Conservation (phyloP, 1,140 invertebrate genomes). For the Tetramorium alpestre region DNA sequence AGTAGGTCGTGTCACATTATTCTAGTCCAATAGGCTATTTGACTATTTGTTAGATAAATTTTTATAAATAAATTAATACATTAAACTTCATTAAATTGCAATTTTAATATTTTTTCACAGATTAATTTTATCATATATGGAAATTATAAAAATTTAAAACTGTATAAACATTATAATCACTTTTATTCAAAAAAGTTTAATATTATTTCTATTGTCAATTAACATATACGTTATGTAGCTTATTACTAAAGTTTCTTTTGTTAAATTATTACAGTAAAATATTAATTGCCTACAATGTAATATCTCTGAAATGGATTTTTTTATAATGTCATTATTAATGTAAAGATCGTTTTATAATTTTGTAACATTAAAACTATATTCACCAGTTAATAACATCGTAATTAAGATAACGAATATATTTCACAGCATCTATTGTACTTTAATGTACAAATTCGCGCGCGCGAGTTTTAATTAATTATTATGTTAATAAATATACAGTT, state of each 20-base stretch:
- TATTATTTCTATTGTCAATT: background rate
- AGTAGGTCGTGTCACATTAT: background rate
- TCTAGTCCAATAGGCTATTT: background rate
- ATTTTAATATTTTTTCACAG: background rate
- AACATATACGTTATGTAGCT: background rate
- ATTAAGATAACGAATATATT: background rate
- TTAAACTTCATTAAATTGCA: background rate
- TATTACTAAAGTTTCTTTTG: background rate
- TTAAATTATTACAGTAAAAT: background rate
- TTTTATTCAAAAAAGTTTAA: background rate
- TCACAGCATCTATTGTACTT: background rate
- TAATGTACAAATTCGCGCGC: background rate
- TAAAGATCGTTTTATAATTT: background rate
- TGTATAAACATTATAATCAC: background rate
- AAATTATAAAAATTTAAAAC: background rate
- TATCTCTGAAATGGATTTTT: background rate
- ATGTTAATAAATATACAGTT: background rate
- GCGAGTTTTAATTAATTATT: background rate
- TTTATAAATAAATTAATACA: background rate
- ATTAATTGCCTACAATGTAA: background rate
- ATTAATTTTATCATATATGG: background rate
- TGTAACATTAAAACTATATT: background rate
- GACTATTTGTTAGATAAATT: background rate
- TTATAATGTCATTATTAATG: background rate
- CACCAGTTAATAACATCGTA: background rate